phyloP scores from a whole-genome alignment of 2,888 invertebrate species.

The Petrophora chlorosata region DNA sequence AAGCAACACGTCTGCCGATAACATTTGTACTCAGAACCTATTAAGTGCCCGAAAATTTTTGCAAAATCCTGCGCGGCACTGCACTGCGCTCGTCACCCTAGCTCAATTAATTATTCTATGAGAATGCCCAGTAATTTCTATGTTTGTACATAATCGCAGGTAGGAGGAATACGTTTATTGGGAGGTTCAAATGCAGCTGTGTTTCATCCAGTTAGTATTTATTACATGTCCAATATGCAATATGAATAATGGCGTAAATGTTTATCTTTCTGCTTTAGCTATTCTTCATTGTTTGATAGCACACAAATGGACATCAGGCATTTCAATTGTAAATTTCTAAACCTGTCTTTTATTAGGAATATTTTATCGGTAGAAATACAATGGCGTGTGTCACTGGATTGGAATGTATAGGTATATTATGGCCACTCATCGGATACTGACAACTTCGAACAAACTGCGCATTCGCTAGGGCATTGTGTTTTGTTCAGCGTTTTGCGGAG shows the following conservation, averaged over 20 bases:
- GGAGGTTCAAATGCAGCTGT: neutral
- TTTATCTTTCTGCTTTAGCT: conserved; percentile 15
- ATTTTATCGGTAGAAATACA: conserved; percentile 47
- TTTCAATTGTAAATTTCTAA: conserved; percentile 58
- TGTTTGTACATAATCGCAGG: too few relatives aligned
- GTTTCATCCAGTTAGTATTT: neutral
- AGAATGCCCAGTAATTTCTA: too few relatives aligned
- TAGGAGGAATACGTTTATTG: too few relatives aligned
- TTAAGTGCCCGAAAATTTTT: too few relatives aligned
- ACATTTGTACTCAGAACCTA: too few relatives aligned
- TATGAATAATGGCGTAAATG: conserved; percentile 7
- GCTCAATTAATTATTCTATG: too few relatives aligned
- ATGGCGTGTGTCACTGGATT: conserved; percentile 60
- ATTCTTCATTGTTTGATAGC: conserved; percentile 26
- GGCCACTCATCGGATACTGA: conserved; percentile 53
- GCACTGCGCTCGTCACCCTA: too few relatives aligned
- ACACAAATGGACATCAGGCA: conserved; percentile 24
- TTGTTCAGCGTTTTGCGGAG: neutral
- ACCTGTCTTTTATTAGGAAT: conserved; percentile 52
- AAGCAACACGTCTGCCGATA: too few relatives aligned
- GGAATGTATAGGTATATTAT: too few relatives aligned
- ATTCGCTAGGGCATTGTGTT: conserved; percentile 17
- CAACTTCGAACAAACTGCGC: conserved; percentile 43
- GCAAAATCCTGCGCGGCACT: too few relatives aligned
- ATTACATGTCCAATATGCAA: conserved; percentile 1